These are phyloP conservation scores for Porites cylindrica DNA, from an alignment of 92 coral and sea anemone genomes.

Conservation along the genomic window DNA sequence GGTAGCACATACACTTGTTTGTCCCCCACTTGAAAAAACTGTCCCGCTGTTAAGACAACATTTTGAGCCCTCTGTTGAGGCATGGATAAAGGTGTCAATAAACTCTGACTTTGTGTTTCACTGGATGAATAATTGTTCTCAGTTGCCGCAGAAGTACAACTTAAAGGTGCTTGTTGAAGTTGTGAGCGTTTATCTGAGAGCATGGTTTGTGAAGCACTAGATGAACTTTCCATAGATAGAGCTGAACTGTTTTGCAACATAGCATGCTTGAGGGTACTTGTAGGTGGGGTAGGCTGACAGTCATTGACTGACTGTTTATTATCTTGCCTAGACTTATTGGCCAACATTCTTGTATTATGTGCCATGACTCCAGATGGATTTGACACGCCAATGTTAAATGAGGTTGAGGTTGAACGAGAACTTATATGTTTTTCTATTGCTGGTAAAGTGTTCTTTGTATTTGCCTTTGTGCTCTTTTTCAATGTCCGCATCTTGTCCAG, in stretches of 20 bases:
- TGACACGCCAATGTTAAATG: not conserved
- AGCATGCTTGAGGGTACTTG: not conserved
- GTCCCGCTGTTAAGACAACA: conserved; percentile 27
- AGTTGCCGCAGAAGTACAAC: not conserved
- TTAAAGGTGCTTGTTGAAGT: not conserved
- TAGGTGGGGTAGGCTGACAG: not conserved
- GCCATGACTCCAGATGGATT: not conserved
- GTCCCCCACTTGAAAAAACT: conserved; percentile 30
- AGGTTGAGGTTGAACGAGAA: not conserved
- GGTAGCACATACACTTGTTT: conserved; percentile 34
- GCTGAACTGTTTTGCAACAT: not conserved
- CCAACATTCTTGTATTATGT: not conserved
- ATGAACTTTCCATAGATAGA: not conserved
- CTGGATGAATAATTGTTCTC: not conserved
- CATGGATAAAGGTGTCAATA: not conserved
- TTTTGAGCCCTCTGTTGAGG: conserved; percentile 18
- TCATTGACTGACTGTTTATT: not conserved
- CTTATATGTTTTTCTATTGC: conserved; percentile 11
- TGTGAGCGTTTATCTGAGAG: not conserved
- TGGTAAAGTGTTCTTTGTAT: conserved; percentile 8
- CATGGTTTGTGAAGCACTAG: not conserved
- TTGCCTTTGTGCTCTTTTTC: conserved; percentile 38
- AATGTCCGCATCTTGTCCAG: conserved; percentile 60
- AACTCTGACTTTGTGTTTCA: not conserved
- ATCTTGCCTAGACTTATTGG: not conserved